Evolutionary conservation across 2,113 vertebrate species (phyloP), one percentile per base, ranked within the genome.

Genomic region (Ophthalmolycus amberensis): DNA sequence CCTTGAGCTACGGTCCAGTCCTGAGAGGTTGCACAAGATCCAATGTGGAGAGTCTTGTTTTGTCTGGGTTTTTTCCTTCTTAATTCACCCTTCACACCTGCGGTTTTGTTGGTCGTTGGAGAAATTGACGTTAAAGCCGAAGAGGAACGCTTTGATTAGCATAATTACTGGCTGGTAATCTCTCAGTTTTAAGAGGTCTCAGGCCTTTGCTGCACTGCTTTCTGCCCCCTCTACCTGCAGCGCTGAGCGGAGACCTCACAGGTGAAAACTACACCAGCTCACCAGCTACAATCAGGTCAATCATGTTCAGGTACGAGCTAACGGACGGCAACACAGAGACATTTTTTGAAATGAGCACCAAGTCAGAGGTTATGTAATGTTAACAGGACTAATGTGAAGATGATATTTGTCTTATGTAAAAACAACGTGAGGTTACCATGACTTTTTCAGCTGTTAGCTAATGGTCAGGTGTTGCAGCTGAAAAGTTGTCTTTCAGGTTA

Each of bases 1-100:
- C 98, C 98, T 99, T 98, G 97, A 97, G 97, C 96, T 96, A 95
- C 95, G 95, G 95, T 97, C 96, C 96, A 94, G 96, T 97, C 96
- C 97, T 94, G 95, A 97, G 95, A 95, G 95, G 95, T 96, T 96
- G 95, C 96, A 96, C 96, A 94, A 94, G 94, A 96, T 95, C 96
- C 95, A 94, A 89, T 90, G 93, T 95, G 95, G 95, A 95, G 96
- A 95, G 91, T 94, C 93, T 91, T 90, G 46, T 92, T 93, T 95
- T 95, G 22, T 71, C 9, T 4, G 50, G 9, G 50, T 67, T 71
- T 38, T 46, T 54, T 20, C 16, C 54, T 58, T 60, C 54, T 48
- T 67, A 25, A 8, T 44, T 76, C 71, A 37, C 48, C 62, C 71
- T 71, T 70, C 68, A 29, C 73, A 58, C 44, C 77, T 60, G 32